phyloP scores from a whole-genome alignment of 2,888 invertebrate species.

The Pterostichus madidus region DNA sequence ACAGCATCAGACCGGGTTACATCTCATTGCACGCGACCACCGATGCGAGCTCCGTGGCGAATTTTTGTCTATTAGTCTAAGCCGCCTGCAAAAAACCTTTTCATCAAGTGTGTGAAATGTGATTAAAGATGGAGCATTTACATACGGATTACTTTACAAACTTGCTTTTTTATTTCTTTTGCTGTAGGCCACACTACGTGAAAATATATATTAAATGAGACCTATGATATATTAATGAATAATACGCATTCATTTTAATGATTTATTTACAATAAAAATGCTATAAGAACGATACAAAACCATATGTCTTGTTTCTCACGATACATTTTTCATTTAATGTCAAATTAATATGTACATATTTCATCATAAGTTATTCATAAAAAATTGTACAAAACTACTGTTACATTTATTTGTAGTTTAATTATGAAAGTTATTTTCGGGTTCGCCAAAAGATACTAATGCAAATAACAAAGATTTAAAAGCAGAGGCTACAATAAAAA shows the following conservation, averaged over 20 bases:
- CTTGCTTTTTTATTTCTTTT: conserved; percentile 13
- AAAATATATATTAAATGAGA: neutral
- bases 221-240: conserved; percentile 10
- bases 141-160: conserved; percentile 43
- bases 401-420: conserved; percentile 8
- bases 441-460: neutral
- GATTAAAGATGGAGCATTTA: conserved; percentile 37
- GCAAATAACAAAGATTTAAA: conserved; percentile 1
- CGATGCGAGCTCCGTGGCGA: conserved; percentile 43
- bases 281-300: neutral
- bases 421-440: neutral
- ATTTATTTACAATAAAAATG: conserved; percentile 6
- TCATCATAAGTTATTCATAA: too few relatives aligned
- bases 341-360: too few relatives aligned
- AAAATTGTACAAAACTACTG: neutral
- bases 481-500: neutral
- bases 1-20: neutral
- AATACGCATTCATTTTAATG: neutral
- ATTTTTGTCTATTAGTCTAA: conserved; percentile 50
- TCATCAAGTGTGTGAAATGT: conserved; percentile 51
- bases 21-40: conserved; percentile 47
- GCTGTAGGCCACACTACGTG: neutral
- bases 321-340: conserved; percentile 10
- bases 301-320: conserved; percentile 2
- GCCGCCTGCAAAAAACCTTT: conserved; percentile 51